Percentiles rank a stretch among this genome's conserved stretches.
phyloP scores from a whole-genome alignment of 2,113 vertebrate genomes.

The Ammodytes marinus region DNA sequence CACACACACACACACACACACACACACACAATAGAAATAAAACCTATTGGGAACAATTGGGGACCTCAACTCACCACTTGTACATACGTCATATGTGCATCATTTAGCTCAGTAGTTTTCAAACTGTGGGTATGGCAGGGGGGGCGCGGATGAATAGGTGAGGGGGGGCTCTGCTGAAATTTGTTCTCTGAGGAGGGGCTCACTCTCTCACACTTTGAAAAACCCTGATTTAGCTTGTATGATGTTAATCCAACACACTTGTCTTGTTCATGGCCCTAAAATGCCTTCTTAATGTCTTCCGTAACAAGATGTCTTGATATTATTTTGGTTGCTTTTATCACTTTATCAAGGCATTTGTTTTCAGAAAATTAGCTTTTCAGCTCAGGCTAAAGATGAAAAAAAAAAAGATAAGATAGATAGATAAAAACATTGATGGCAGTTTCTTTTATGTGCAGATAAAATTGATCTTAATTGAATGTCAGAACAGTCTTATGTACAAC shows the following conservation, averaged over 20 bases:
- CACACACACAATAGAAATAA: slow-evolving; percentile 31
- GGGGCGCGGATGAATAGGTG: no score
- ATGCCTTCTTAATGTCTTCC: slow-evolving; percentile 14
- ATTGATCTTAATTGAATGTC: slow-evolving; percentile 7
- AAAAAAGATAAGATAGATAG: background rate
- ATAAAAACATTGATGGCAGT: slow-evolving; percentile 1
- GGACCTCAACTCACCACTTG: slow-evolving; percentile 35
- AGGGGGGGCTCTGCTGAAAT: no score
- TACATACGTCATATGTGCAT: slow-evolving; percentile 40
- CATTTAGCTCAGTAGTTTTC: no score
- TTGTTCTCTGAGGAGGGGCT: no score
- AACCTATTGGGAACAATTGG: slow-evolving; percentile 27
- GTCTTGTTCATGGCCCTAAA: slow-evolving; percentile 29
- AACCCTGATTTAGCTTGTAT: slow-evolving; percentile 9
- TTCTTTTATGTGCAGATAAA: slow-evolving; percentile 19
- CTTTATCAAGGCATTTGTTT: slow-evolving; percentile 23
- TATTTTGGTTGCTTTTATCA: slow-evolving; percentile 19
- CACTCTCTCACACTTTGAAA: no score
- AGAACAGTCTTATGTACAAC: background rate
- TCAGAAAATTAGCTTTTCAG: slow-evolving; percentile 21
- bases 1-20: no score
- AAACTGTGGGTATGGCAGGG: no score
- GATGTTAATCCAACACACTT: slow-evolving; percentile 20
- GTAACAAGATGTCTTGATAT: slow-evolving; percentile 10
- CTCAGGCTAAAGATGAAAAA: slow-evolving; percentile 21